These are phyloP conservation scores for Pygmarrhopalites habei DNA, from an alignment of 1,140 invertebrate species.

Conservation along the genomic window DNA sequence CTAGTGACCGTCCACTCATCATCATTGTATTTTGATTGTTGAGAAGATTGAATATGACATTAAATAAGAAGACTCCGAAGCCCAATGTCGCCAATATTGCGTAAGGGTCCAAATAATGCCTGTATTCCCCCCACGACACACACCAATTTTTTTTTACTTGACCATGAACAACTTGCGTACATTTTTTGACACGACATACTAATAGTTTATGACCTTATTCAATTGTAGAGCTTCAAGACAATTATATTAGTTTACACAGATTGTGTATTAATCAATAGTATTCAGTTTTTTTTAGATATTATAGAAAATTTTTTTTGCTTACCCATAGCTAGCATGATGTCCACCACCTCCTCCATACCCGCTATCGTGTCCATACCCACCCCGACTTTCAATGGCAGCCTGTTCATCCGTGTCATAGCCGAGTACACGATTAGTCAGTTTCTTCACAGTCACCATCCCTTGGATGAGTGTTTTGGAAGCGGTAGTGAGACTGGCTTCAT, in stretches of 20 bases:
- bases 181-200: no score
- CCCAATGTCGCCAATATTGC: conserved; percentile 41
- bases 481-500: conserved; percentile 31
- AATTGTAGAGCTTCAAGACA: no score
- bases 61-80: conserved; percentile 41
- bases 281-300: no score
- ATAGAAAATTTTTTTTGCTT: no score
- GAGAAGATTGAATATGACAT: conserved; percentile 41
- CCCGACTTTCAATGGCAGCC: conserved; percentile 24
- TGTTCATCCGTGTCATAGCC: conserved; percentile 36
- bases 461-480: conserved; percentile 36
- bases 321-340: conserved; percentile 38
- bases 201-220: no score
- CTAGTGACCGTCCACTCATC: conserved; percentile 34
- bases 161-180: no score
- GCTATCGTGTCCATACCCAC: conserved; percentile 27
- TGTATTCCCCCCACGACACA: background rate
- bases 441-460: conserved; percentile 37
- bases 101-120: conserved; percentile 41
- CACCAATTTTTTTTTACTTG: no score
- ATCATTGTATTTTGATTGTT: conserved; percentile 30
- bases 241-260: no score
- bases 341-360: conserved; percentile 31
- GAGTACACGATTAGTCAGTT: conserved; percentile 36
- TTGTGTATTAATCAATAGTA: no score